These are phyloP conservation scores for Drosophila persimilis DNA, from an alignment of 1,140 invertebrate genomes.

Conservation along the genomic window DNA sequence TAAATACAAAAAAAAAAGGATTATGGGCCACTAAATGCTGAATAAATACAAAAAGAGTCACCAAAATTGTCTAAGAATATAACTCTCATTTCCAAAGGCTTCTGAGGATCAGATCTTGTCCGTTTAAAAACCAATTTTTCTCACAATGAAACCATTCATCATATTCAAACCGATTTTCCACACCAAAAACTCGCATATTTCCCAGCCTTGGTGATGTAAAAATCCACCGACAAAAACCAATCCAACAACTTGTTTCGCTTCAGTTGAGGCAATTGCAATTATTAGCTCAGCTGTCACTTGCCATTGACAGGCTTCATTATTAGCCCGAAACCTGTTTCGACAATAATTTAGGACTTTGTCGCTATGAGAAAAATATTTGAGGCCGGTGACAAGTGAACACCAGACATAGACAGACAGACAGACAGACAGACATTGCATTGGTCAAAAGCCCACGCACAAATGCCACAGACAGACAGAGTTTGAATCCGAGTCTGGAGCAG, in stretches of 20 bases:
- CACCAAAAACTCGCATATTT: too few species aligned
- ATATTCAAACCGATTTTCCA: too few species aligned
- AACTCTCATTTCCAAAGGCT: too few species aligned
- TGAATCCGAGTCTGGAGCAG: background rate
- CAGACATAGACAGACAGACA: slow-evolving; percentile 13
- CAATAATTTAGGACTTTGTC: slow-evolving; percentile 55
- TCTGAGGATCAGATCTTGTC: too few species aligned
- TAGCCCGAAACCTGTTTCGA: slow-evolving; percentile 52
- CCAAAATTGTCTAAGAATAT: too few species aligned
- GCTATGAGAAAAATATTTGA: slow-evolving; percentile 52
- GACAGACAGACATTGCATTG: slow-evolving; percentile 14
- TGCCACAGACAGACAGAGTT: slow-evolving; percentile 3
- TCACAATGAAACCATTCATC: too few species aligned
- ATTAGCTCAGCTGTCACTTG: slow-evolving; percentile 52
- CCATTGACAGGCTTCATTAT: slow-evolving; percentile 62
- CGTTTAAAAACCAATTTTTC: too few species aligned
- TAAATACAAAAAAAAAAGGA: too few species aligned
- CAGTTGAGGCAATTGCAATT: slow-evolving; percentile 35
- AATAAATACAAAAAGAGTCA: too few species aligned
- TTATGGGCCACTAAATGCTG: too few species aligned
- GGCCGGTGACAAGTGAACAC: slow-evolving; percentile 38
- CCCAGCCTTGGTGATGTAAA: background rate
- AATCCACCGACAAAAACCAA: slow-evolving; percentile 4
- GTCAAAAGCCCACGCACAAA: slow-evolving; percentile 29
- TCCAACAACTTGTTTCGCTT: background rate